Evolutionary conservation across 2,113 vertebrate species (phyloP).

Genomic region (Aphelocoma coerulescens): DNA sequence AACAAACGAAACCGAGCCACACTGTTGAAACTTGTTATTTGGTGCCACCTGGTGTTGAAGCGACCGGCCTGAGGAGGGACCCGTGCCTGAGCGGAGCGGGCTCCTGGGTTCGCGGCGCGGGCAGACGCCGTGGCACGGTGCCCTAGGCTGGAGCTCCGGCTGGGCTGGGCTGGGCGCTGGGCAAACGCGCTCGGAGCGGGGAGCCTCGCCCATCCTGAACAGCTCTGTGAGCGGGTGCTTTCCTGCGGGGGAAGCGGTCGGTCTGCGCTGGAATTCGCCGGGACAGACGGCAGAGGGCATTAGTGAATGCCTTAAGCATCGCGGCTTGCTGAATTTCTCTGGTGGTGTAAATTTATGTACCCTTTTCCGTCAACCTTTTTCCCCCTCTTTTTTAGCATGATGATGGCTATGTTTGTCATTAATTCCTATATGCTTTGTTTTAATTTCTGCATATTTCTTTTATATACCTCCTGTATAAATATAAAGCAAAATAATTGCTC

Average conservation of each 20-base stretch:
- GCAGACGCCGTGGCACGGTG: accelerated
- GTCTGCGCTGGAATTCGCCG: not conserved
- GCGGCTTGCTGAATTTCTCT: not conserved
- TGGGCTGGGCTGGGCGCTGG: not conserved
- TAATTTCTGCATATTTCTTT: not conserved
- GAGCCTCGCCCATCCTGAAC: accelerated
- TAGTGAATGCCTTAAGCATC: not conserved
- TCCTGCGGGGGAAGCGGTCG: not conserved
- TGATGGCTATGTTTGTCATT: not conserved
- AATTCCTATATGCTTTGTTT: not conserved
- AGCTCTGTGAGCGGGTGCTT: accelerated
- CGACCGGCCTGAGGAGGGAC: not conserved
- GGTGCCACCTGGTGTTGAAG: constrained; percentile 67
- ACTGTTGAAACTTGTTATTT: not conserved
- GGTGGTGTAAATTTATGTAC: not conserved
- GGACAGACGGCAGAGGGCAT: constrained; percentile 68
- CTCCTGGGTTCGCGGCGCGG: accelerated
- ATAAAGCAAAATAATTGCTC: not conserved
- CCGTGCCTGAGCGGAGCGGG: accelerated
- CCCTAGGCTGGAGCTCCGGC: accelerated
- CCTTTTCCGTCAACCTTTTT: accelerated
- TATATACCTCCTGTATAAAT: not conserved
- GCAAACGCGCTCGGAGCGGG: accelerated
- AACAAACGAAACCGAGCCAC: accelerated
- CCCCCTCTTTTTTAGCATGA: accelerated